These are phyloP conservation scores for Cydia fagiglandana DNA, from an alignment of 1,140 invertebrate genomes.

Conservation along the genomic window DNA sequence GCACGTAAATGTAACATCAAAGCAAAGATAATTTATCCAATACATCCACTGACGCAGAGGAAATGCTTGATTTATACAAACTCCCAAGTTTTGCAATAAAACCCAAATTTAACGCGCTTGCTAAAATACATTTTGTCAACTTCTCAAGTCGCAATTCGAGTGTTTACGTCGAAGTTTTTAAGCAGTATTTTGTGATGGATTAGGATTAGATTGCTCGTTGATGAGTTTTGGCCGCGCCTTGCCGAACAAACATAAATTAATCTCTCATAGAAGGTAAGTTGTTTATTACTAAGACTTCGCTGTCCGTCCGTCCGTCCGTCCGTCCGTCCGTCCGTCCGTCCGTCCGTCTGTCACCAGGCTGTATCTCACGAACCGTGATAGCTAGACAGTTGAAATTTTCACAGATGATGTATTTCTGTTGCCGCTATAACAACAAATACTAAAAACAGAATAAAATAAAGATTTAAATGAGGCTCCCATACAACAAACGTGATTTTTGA, in stretches of 20 bases:
- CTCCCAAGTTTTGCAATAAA: conserved; percentile 28
- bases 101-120: conserved; percentile 29
- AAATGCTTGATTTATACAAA: conserved; percentile 22
- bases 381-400: no score
- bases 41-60: not conserved
- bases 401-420: no score
- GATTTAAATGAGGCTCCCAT: no score
- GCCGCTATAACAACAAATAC: no score
- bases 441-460: no score
- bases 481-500: no score
- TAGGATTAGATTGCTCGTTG: conserved; percentile 12
- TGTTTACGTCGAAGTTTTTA: conserved; percentile 24
- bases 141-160: conserved; percentile 29
- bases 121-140: conserved; percentile 27
- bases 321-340: no score
- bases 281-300: no score
- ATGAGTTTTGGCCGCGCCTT: conserved; percentile 22
- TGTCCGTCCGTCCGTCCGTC: no score
- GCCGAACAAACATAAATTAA: conserved; percentile 13
- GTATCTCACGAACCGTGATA: no score
- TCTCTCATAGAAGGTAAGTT: no score
- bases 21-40: conserved; percentile 12
- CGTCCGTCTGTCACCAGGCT: no score
- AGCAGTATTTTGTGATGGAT: conserved; percentile 14
- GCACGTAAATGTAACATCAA: not conserved